phyloP scores from a whole-genome alignment of 2,797 vertebrate genomes.

The Heteromormyrus szaboi region DNA sequence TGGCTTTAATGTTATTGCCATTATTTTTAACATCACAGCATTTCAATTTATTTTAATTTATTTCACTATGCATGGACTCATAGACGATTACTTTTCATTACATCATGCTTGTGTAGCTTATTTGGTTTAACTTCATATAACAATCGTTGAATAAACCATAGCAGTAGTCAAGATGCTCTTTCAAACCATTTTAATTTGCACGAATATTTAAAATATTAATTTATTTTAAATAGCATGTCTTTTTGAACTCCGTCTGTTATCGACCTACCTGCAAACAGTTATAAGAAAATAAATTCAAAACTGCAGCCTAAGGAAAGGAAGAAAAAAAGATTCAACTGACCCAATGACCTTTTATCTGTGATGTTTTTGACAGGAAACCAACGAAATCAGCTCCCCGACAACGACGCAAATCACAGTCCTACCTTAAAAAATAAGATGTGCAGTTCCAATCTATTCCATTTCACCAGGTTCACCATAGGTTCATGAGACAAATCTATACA shows the following conservation, averaged over 20 bases:
- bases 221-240: background rate
- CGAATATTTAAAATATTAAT: background rate
- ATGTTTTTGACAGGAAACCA: background rate
- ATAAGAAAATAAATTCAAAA: background rate
- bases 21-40: background rate
- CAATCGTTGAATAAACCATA: background rate
- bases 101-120: background rate
- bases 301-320: background rate
- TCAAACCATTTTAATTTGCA: background rate
- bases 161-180: background rate
- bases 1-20: background rate
- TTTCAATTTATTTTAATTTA: background rate
- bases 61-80: background rate
- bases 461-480: constrained; percentile 23
- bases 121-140: background rate
- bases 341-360: background rate
- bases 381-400: background rate
- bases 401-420: constrained; percentile 35
- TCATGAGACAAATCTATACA: constrained; percentile 14
- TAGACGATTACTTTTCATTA: background rate
- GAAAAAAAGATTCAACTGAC: background rate
- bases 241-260: background rate
- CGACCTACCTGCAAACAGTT: background rate
- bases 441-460: constrained; percentile 29
- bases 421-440: constrained; percentile 48